Percentiles rank a stretch among this genome's conserved stretches.
Conservation (phyloP, 1,140 invertebrate genomes). For the Meloidogyne exigua region DNA sequence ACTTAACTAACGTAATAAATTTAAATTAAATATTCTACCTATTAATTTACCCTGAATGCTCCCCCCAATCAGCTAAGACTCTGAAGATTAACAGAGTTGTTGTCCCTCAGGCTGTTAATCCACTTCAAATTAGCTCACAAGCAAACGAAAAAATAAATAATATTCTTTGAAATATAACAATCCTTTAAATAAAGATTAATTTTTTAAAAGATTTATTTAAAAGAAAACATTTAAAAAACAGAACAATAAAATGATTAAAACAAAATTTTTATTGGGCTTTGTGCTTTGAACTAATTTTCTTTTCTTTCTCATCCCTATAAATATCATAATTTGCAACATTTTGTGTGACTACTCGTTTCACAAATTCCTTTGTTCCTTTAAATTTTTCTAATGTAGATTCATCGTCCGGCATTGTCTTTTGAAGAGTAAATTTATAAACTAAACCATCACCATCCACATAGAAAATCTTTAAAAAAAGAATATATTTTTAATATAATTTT, state of each 20-base stretch:
- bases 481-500: background rate
- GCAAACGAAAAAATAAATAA: no score
- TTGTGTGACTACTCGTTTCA: constrained; percentile 9
- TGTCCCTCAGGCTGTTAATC: no score
- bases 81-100: no score
- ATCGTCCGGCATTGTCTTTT: constrained; percentile 42
- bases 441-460: constrained; percentile 40
- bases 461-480: constrained; percentile 13
- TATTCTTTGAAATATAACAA: no score
- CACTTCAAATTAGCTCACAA: no score
- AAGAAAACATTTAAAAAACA: no score
- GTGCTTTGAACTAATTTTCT: background rate
- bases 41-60: no score
- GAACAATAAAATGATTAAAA: background rate
- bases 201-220: no score
- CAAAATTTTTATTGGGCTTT: background rate
- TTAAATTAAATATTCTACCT: no score
- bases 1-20: no score
- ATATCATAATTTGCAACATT: background rate
- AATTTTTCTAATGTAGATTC: constrained; percentile 4
- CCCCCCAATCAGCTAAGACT: no score
- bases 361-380: constrained; percentile 16
- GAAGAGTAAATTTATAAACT: constrained; percentile 37
- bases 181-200: no score
- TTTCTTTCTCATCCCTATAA: background rate